These are phyloP conservation scores for Tetramorium parvispinum DNA, from an alignment of 1,140 invertebrate species.

Conservation along the genomic window DNA sequence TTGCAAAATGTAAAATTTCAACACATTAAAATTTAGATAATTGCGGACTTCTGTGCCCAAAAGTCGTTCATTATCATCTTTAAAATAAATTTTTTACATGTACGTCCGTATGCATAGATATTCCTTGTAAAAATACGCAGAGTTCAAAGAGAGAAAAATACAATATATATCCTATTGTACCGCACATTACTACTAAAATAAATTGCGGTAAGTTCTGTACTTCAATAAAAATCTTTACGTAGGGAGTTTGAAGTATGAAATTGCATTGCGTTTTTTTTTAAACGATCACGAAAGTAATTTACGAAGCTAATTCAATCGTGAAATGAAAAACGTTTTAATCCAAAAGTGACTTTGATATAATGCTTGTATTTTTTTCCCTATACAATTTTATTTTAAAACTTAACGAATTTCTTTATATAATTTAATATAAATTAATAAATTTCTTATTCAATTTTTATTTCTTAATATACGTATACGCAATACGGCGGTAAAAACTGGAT, in stretches of 20 bases:
- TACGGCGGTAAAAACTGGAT: not conserved
- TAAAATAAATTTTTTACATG: not conserved
- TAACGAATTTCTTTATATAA: not conserved
- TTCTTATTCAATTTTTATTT: not conserved
- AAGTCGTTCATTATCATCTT: not conserved
- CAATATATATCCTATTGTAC: not conserved
- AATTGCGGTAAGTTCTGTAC: not conserved
- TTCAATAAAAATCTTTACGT: constrained; percentile 2
- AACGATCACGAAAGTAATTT: constrained; percentile 24
- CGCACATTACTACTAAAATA: not conserved
- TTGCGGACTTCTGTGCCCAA: not conserved
- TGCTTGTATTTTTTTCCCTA: not conserved
- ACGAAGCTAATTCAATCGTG: constrained; percentile 29
- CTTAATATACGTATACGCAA: not conserved
- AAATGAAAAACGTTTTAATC: constrained; percentile 16
- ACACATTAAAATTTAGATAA: not conserved
- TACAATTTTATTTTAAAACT: not conserved
- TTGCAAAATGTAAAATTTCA: not conserved
- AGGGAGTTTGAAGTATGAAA: constrained; percentile 18
- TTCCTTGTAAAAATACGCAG: not conserved
- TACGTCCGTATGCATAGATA: too few relatives aligned
- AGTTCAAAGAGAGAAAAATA: not conserved
- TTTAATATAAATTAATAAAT: not conserved
- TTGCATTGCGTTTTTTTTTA: constrained; percentile 31
- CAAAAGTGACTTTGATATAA: not conserved